A percentile compares a stretch with the other conserved stretches of the same genome.
Conservation (phyloP, 2,888 invertebrate genomes). For the Agrochola litura region DNA sequence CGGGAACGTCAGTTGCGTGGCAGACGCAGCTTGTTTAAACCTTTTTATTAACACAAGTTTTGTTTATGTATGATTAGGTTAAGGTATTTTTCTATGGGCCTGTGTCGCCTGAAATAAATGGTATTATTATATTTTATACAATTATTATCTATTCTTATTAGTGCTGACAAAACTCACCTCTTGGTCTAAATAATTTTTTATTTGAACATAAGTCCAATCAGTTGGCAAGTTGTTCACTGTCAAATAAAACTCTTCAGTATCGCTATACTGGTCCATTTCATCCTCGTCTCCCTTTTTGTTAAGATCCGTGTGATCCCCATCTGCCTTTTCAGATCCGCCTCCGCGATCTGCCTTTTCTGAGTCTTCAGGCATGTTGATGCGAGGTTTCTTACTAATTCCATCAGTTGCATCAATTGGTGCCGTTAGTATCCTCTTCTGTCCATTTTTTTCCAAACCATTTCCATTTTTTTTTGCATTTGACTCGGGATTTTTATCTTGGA, state of each 20-base stretch:
- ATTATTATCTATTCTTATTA: neutral
- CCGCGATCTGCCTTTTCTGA: neutral
- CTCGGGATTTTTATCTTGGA: neutral
- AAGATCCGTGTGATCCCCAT: neutral
- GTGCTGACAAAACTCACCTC: slow-evolving; percentile 60
- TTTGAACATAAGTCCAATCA: slow-evolving; percentile 59
- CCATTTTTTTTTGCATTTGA: slow-evolving; percentile 11
- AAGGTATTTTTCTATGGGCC: too few species aligned
- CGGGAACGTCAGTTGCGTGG: too few species aligned
- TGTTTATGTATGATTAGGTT: too few species aligned
- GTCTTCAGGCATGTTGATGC: slow-evolving; percentile 1
- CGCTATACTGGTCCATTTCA: slow-evolving; percentile 8
- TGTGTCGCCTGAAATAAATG: too few species aligned
- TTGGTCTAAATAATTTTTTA: slow-evolving; percentile 70
- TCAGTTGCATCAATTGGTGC: slow-evolving; percentile 15
- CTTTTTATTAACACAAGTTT: too few species aligned
- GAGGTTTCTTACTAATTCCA: slow-evolving; percentile 38
- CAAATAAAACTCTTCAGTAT: slow-evolving; percentile 43
- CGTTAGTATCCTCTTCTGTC: slow-evolving; percentile 33
- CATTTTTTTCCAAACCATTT: slow-evolving; percentile 31
- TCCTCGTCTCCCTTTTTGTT: neutral
- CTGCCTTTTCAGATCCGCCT: neutral
- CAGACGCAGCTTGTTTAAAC: too few species aligned
- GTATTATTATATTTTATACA: too few species aligned
- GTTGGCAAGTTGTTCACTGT: slow-evolving; percentile 42